phyloP scores from a whole-genome alignment of 35 echinoderm and acorn worm species.

The Ophiothrix spiculata region DNA sequence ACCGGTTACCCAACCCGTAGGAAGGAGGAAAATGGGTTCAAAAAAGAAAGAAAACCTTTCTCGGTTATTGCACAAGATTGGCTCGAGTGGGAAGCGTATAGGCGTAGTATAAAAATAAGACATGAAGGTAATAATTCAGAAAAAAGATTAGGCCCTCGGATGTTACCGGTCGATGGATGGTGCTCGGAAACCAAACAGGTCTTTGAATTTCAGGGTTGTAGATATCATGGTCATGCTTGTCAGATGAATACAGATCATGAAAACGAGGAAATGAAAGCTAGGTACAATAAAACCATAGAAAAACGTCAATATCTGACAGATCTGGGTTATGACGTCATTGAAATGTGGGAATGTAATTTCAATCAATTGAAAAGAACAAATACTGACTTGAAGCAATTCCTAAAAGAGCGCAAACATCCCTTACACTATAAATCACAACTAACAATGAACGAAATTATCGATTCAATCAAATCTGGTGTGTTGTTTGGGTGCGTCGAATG shows the following conservation, averaged over 20 bases:
- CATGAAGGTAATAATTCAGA: background rate
- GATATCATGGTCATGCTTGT: background rate
- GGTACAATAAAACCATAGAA: background rate
- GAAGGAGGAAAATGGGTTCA: background rate
- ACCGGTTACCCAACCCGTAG: no score
- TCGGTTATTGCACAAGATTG: background rate
- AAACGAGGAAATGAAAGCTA: background rate
- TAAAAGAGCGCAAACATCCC: background rate
- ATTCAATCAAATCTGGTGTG: background rate
- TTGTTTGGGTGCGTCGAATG: conserved; percentile 45
- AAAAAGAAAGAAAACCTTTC: background rate
- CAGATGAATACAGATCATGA: background rate
- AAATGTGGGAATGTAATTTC: conserved; percentile 26
- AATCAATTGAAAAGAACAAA: background rate
- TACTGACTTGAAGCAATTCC: background rate
- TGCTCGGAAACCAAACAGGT: background rate
- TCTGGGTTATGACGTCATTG: background rate
- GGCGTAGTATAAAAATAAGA: background rate
- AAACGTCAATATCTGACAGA: background rate
- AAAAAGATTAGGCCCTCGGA: background rate
- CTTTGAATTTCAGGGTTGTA: background rate
- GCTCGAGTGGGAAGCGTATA: background rate
- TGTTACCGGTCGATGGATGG: background rate
- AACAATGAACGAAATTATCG: conserved; percentile 12
- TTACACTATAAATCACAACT: conserved; percentile 11